phyloP scores from a whole-genome alignment of 2,797 vertebrate species.

The Ammospiza maritima region DNA sequence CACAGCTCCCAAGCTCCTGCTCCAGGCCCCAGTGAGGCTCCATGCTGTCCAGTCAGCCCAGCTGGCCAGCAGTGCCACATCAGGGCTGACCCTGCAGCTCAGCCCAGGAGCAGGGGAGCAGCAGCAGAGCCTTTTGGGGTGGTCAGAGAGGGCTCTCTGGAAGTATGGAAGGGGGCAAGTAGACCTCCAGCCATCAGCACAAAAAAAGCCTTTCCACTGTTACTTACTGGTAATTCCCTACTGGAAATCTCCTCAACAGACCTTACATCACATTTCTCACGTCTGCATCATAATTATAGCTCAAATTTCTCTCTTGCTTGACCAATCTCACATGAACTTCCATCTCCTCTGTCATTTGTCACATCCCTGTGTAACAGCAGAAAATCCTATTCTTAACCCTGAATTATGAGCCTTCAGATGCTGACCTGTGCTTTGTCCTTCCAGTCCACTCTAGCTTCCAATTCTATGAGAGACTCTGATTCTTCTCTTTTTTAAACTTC shows the following conservation, averaged over 20 bases:
- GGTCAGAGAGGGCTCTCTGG: background rate
- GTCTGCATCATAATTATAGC: background rate
- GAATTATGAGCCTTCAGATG: background rate
- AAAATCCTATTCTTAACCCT: background rate
- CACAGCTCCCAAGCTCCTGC: background rate
- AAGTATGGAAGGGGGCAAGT: background rate
- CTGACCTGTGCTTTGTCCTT: background rate
- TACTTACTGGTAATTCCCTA: background rate
- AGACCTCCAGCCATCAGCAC: background rate
- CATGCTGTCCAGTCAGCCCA: fast-evolving
- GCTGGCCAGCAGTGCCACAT: fast-evolving
- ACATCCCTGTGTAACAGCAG: background rate
- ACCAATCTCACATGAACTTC: background rate
- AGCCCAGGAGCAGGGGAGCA: background rate
- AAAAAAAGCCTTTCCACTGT: background rate
- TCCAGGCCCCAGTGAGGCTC: fast-evolving
- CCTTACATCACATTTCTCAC: background rate
- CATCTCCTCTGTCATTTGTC: background rate
- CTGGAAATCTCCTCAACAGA: background rate
- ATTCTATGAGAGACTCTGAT: background rate
- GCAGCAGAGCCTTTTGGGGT: background rate
- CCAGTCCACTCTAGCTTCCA: background rate
- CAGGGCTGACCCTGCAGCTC: too few relatives aligned
- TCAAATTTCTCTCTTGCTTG: background rate
- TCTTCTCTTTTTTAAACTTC: background rate